Base-by-base conservation (phyloP, 2,888 invertebrate genomes). In the Meliscaeva auricollis region DNA sequence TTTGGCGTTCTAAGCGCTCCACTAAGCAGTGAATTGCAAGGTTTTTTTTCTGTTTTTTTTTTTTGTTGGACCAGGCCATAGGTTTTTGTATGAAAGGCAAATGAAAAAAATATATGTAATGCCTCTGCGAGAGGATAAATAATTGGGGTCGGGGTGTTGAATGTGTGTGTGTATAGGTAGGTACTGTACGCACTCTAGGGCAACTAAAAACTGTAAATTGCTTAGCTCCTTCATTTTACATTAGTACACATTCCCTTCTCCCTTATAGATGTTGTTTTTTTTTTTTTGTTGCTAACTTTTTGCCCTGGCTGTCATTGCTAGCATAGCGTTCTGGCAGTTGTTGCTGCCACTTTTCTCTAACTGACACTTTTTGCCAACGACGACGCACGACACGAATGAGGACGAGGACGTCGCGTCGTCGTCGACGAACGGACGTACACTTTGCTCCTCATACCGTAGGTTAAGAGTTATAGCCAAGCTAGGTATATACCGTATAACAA, bases 151-250 rank as follows among this genome's bases (percentile, higher is more conserved):
- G 54, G 44, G 46, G 30, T 35, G 17, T 56, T 41, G 26, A 35
- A 35, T 35, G 9, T 35, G 35, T 50, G 13, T 38, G 52, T 38
- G 22, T 8, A 50, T 11, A 2, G 32, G 56, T 56, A 72, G 64
- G 75, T 50, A 52, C 66, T 44, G 56, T 56, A 72, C 69, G 75
- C 56, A 52, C 66, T 72, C 13, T 48, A 62, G 60, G 58, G 66
- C 70, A 76, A 72, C 75, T 80, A 68, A 80, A 76, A 79, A 78
- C 70, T 77, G 83, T 72, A 84, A 84, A 76, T 84, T 75, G 72
- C 68, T 52, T 48, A 68, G 84, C 84, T 79, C 75, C 70, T 80
- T 70, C 75, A 58, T 75, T 84, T 76, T 68, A 72, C 75, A 76
- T 84, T 72, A 76, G 66, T 60, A 75, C 60, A 58, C 74, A 75